Evolutionary conservation across 1,140 invertebrate species (phyloP).

Genomic region (Macrocentrus cingulum): DNA sequence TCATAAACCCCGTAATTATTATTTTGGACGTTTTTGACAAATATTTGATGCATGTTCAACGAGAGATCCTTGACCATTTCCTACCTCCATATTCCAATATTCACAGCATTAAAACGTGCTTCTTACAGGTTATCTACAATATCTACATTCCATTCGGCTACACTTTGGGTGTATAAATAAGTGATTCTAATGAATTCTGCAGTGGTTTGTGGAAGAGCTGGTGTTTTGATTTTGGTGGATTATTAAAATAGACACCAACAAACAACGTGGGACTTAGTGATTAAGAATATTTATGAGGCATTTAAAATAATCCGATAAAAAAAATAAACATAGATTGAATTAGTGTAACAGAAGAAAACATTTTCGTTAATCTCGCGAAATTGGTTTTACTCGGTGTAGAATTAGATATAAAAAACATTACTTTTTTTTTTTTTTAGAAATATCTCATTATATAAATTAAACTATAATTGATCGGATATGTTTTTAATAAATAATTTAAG

Average conservation of each 20-base stretch:
- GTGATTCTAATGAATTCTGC: conserved; percentile 16
- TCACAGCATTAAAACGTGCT: conserved; percentile 53
- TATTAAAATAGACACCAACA: conserved; percentile 15
- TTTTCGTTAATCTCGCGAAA: too few relatives aligned
- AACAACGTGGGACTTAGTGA: conserved; percentile 30
- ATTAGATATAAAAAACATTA: too few relatives aligned
- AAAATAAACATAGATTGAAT: not conserved
- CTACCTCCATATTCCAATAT: conserved; percentile 27
- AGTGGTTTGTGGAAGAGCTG: conserved; percentile 19
- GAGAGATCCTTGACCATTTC: not conserved
- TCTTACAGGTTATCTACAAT: conserved; percentile 53
- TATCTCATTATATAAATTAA: too few relatives aligned
- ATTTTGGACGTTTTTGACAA: too few relatives aligned
- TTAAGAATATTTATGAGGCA: conserved; percentile 8
- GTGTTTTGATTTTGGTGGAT: conserved; percentile 24
- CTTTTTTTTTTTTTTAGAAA: too few relatives aligned
- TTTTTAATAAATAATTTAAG: too few relatives aligned
- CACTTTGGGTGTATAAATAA: conserved; percentile 9
- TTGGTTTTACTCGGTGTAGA: too few relatives aligned
- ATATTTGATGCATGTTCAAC: conserved; percentile 1
- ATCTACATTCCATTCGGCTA: too few relatives aligned
- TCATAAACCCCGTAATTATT: too few relatives aligned
- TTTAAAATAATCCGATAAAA: not conserved
- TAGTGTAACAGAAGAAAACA: too few relatives aligned
- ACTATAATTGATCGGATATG: too few relatives aligned